Base-by-base conservation (phyloP, 2,113 vertebrate genomes). In the Aspiorhynchus laticeps region DNA sequence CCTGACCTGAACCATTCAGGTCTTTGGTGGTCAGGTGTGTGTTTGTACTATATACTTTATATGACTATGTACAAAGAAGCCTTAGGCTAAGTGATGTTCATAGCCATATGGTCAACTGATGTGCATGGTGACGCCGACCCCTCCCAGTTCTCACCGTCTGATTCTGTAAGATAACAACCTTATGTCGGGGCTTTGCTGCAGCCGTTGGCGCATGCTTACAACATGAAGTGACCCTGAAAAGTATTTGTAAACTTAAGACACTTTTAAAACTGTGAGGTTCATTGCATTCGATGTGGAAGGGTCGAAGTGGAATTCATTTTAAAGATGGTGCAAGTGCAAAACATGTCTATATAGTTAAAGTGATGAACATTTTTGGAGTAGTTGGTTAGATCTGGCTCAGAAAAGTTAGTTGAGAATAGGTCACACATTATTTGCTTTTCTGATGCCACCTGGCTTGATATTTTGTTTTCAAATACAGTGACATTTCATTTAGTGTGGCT, bases 31-130 rank as follows among this genome's bases (percentile, higher is more conserved):
- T 63, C 56, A 61, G 78, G 24, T 63, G 56, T 17, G 14, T 63
- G 53, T 21, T 3, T 80, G 33, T 61, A 80, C 77, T 59, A 21
- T 61, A 36, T 80, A 61, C 53, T 80, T 79, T 56, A 56, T 36
- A 24, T 73, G 33, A 73, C 36, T 28, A 0, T 76, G 5, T 48
- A 28, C 73, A 76, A 46, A 76, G 73, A 75, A 46, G 24, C 24
- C 12, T 33, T 78, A 10, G 15, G 26, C n/a, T 38, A 24, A 59
- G 11, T 79, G 31, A 38, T 10, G 28, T 63, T 63, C 3, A 80
- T 3, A 80, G 24, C 78, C 31, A 80, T 80, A 80, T 61, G 78
- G 31, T 5, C 7, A 61, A 26, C 33, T 63, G 33, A 80, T 61
- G 12, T 46, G 46, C 4, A 15, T 48, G 73, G 14, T 43, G 71